phyloP scores from a whole-genome alignment of 1,140 invertebrate species.

The Armadillidium nasatum region DNA sequence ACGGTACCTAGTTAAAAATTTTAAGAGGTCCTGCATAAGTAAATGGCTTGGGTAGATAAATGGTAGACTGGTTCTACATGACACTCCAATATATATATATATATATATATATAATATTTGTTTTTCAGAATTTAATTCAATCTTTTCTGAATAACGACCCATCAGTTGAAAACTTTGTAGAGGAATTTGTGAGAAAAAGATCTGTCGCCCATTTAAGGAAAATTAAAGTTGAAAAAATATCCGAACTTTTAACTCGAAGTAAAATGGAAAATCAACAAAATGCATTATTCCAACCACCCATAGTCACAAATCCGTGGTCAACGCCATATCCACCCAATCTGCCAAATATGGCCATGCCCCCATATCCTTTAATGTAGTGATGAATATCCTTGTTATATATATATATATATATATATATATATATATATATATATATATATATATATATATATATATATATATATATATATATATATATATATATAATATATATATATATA shows the following conservation, averaged over 20 bases:
- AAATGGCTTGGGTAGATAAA: too few relatives aligned
- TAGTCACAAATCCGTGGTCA: constrained; percentile 23
- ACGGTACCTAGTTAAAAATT: too few relatives aligned
- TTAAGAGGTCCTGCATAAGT: too few relatives aligned
- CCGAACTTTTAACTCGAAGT: constrained; percentile 46
- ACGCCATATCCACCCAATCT: constrained; percentile 33
- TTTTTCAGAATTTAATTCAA: constrained; percentile 47
- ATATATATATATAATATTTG: not conserved
- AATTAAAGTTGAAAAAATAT: constrained; percentile 52
- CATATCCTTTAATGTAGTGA: constrained; percentile 20
- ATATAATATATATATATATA: not conserved
- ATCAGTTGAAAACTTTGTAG: constrained; percentile 50
- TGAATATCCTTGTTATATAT: not conserved
- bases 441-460: not conserved
- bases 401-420: not conserved
- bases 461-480: not conserved
- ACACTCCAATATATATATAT: not conserved
- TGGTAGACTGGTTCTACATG: too few relatives aligned
- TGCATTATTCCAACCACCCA: constrained; percentile 19
- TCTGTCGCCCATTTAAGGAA: constrained; percentile 49
- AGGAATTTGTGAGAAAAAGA: constrained; percentile 49
- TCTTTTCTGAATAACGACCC: constrained; percentile 48
- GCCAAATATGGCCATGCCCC: constrained; percentile 34
- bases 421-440: not conserved
- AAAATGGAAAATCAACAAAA: constrained; percentile 12